A percentile compares a stretch with the other conserved stretches of the same genome.
Evolutionary conservation across 2,888 invertebrate genomes (phyloP).

Genomic region (Camptogramma bilineatum): DNA sequence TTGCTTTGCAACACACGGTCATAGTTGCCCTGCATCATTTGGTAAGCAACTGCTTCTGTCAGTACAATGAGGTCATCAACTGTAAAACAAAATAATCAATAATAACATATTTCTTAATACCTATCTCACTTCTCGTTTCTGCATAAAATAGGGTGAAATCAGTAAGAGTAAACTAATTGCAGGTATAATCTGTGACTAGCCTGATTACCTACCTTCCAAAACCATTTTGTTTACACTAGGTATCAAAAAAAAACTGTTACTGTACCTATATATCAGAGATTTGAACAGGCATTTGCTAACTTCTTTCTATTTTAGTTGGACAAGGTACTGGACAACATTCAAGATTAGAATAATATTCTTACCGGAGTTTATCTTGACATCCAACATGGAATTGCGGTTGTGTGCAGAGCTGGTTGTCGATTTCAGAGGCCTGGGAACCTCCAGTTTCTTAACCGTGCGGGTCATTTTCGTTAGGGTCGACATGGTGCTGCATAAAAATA

Average conservation of each 20-base stretch:
- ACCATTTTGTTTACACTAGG: background rate
- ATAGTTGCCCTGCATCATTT: constrained; percentile 90
- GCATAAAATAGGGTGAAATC: no score
- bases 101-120: background rate
- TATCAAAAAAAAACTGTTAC: background rate
- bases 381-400: constrained; percentile 80
- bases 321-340: background rate
- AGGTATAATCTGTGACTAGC: background rate
- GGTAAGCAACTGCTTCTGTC: constrained; percentile 92
- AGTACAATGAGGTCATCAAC: constrained; percentile 93
- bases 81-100: constrained; percentile 66
- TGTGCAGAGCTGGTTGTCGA: constrained; percentile 84
- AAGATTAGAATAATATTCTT: constrained; percentile 50
- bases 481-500: constrained; percentile 74
- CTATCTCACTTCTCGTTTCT: background rate
- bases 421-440: constrained; percentile 91
- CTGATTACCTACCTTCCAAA: background rate
- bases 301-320: background rate
- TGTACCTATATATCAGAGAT: background rate
- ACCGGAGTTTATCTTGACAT: constrained; percentile 84
- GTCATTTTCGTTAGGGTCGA: constrained; percentile 87
- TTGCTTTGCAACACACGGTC: constrained; percentile 89
- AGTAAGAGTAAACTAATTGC: background rate
- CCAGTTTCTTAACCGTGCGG: constrained; percentile 90
- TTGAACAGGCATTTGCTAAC: background rate